Conservation (phyloP, 2,888 invertebrate species). For the Thera britannica region DNA sequence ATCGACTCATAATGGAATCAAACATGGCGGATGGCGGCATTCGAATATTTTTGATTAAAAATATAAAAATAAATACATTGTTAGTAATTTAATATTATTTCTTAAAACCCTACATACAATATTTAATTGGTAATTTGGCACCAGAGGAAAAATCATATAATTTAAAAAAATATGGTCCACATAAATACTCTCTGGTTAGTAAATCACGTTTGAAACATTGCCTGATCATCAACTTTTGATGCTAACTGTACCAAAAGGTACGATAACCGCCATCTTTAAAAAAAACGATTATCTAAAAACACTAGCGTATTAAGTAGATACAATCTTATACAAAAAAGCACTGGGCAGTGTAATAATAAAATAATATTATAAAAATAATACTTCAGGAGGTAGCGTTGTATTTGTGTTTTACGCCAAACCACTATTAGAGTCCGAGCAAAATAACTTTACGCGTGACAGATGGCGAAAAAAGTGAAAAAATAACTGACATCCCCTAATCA, state of each 20-base stretch:
- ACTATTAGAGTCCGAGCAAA: no score
- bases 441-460: no score
- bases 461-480: no score
- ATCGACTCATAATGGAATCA: constrained; percentile 11
- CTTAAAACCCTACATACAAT: background rate
- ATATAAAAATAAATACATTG: background rate
- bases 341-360: constrained; percentile 28
- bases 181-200: background rate
- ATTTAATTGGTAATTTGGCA: background rate
- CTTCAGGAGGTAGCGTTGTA: constrained; percentile 20
- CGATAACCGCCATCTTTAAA: constrained; percentile 19
- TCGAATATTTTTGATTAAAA: background rate
- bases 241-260: background rate
- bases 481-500: no score
- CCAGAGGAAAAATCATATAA: background rate
- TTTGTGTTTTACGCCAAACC: constrained; percentile 1
- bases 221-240: background rate
- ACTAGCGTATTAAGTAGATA: constrained; percentile 22
- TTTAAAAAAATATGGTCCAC: background rate
- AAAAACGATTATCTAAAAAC: constrained; percentile 11
- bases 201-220: no score
- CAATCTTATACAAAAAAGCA: constrained; percentile 17
- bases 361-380: constrained; percentile 15
- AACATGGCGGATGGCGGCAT: constrained; percentile 11
- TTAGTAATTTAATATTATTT: background rate